phyloP scores from a whole-genome alignment of 1,140 invertebrate species.

The Drosophila murphyi region DNA sequence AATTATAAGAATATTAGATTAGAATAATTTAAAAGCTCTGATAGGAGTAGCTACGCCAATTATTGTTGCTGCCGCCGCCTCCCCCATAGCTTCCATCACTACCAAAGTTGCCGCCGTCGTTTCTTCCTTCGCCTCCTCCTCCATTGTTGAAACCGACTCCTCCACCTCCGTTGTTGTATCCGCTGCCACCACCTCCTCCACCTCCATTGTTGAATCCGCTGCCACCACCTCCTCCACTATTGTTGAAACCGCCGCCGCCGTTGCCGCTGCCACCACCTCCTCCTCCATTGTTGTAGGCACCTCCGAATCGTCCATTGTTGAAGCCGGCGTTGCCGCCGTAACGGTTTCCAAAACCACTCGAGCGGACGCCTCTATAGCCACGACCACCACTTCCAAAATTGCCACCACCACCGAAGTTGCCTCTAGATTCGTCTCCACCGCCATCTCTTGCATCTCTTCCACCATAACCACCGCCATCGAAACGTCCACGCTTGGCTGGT shows the following conservation, averaged over 20 bases:
- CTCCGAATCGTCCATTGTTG: slow-evolving; percentile 20
- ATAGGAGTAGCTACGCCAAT: not conserved
- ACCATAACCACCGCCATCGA: slow-evolving; percentile 33
- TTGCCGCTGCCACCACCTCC: slow-evolving; percentile 12
- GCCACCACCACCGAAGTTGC: not conserved
- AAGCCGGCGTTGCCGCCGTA: not conserved
- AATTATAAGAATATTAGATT: slow-evolving; percentile 9
- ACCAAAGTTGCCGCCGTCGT: not conserved
- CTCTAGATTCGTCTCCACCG: slow-evolving; percentile 42
- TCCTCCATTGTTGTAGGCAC: slow-evolving; percentile 9
- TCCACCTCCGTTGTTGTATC: slow-evolving; percentile 29
- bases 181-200: not conserved
- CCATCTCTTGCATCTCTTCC: slow-evolving; percentile 18
- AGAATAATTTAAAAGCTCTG: slow-evolving; percentile 12
- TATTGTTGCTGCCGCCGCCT: not conserved
- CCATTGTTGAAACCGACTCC: slow-evolving; percentile 24
- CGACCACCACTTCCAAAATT: not conserved
- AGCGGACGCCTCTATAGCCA: not conserved
- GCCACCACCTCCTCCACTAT: slow-evolving; percentile 6
- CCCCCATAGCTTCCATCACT: not conserved
- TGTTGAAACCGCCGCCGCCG: slow-evolving; percentile 5
- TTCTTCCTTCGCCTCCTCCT: slow-evolving; percentile 1
- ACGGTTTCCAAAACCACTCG: not conserved
- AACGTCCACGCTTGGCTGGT: slow-evolving; percentile 54
- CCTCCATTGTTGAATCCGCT: not conserved